Conservation (phyloP, 2,888 invertebrate genomes). For the Nomada lathburiana region DNA sequence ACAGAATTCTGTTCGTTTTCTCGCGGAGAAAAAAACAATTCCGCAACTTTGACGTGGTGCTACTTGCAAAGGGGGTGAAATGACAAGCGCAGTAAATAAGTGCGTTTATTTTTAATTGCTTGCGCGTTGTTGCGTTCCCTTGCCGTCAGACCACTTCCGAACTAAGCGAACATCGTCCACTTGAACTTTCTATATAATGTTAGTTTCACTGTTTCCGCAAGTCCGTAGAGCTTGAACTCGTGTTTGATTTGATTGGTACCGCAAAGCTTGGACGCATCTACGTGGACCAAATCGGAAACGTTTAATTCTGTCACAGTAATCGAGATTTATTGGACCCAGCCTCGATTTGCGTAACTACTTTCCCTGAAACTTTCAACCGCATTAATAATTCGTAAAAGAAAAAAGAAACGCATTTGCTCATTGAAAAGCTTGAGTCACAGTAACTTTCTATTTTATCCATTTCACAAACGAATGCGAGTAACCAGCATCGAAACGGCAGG, state of each 20-base stretch:
- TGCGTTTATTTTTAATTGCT: slow-evolving; percentile 27
- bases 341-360: too few relatives aligned
- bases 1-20: slow-evolving; percentile 1
- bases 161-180: neutral
- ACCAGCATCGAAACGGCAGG: slow-evolving; percentile 33
- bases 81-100: slow-evolving; percentile 6
- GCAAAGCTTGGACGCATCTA: neutral
- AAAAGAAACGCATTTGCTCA: too few relatives aligned
- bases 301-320: neutral
- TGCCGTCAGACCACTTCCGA: too few relatives aligned
- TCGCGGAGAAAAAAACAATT: slow-evolving; percentile 1
- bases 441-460: too few relatives aligned
- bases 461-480: neutral
- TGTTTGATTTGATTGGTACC: neutral
- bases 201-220: neutral
- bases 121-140: neutral
- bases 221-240: neutral
- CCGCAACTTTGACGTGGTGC: neutral
- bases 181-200: neutral
- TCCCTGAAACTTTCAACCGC: neutral
- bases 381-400: too few relatives aligned
- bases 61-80: slow-evolving; percentile 1
- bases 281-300: neutral
- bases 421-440: too few relatives aligned
- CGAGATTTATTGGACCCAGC: neutral